Conservation (phyloP, 1,140 invertebrate species). For the Planococcus citri region DNA sequence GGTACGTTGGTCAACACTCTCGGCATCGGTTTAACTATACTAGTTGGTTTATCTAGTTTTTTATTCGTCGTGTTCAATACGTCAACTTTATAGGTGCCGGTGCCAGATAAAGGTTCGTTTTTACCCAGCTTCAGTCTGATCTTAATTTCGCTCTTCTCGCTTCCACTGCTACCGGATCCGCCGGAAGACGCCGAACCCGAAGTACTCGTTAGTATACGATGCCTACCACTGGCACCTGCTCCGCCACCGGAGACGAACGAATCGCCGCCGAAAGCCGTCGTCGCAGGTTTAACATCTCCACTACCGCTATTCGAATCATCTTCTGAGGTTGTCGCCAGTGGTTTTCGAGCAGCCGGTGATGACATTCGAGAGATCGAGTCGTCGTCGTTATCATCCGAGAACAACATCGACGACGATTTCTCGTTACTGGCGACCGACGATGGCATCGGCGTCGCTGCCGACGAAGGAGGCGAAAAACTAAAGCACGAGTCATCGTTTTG, state of each 20-base stretch:
- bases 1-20: not conserved
- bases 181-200: no score
- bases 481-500: not conserved
- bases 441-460: not conserved
- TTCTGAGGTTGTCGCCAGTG: no score
- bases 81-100: constrained; percentile 65
- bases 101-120: constrained; percentile 53
- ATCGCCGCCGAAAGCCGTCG: not conserved
- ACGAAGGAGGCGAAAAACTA: not conserved
- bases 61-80: constrained; percentile 48
- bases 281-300: no score
- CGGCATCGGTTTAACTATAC: not conserved
- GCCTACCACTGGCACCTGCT: no score
- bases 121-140: constrained; percentile 69
- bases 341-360: no score
- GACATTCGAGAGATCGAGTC: no score
- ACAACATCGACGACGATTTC: constrained; percentile 46
- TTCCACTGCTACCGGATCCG: no score
- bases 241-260: no score
- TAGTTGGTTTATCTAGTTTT: constrained; percentile 37
- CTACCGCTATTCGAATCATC: no score
- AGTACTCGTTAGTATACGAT: no score
- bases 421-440: constrained; percentile 37
- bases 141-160: constrained; percentile 68
- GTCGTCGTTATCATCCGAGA: constrained; percentile 32